Evolutionary conservation across 2,113 vertebrate species (phyloP).

Genomic region (Perca flavescens): DNA sequence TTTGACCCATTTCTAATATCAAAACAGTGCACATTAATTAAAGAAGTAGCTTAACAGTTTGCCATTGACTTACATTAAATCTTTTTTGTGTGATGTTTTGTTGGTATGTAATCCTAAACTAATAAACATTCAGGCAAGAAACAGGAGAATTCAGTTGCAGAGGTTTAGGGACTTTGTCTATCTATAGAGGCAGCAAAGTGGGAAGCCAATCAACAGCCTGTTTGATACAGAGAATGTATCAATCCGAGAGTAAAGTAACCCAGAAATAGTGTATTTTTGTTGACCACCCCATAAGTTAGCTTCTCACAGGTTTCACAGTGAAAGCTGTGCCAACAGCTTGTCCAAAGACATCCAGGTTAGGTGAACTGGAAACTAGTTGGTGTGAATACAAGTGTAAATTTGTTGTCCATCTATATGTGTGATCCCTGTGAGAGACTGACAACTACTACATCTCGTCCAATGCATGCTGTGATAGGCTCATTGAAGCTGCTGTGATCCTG

Average conservation of each 20-base stretch:
- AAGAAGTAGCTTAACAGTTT: neutral
- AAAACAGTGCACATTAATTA: neutral
- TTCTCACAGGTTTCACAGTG: conserved; percentile 26
- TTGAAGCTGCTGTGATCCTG: conserved; percentile 26
- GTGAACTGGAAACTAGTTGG: conserved; percentile 49
- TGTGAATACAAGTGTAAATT: conserved; percentile 51
- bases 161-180: neutral
- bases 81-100: neutral
- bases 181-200: neutral
- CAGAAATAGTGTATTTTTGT: conserved; percentile 1
- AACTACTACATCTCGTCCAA: neutral
- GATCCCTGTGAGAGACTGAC: conserved; percentile 11
- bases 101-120: neutral
- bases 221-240: conserved; percentile 13
- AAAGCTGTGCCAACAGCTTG: conserved; percentile 41
- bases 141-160: neutral
- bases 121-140: conserved; percentile 1
- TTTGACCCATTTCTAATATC: neutral
- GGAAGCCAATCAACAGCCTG: conserved; percentile 10
- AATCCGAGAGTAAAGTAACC: neutral
- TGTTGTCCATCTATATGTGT: conserved; percentile 26
- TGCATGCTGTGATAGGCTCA: conserved; percentile 34
- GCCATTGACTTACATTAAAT: neutral
- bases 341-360: conserved; percentile 31
- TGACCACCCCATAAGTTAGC: conserved; percentile 4